Conservation (phyloP, 1,140 invertebrate genomes). For the Cydia fagiglandana region DNA sequence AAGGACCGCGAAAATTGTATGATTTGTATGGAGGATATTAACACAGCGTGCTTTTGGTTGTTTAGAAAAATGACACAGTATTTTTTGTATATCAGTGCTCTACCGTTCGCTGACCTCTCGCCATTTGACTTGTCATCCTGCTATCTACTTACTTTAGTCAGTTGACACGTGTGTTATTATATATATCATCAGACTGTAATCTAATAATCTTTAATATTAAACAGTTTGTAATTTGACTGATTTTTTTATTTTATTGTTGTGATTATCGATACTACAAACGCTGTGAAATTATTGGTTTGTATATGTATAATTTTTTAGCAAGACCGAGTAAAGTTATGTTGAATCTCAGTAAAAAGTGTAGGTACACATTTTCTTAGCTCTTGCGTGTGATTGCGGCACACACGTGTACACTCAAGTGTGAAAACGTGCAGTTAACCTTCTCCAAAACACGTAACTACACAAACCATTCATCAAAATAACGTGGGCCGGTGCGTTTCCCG, state of each 20-base stretch:
- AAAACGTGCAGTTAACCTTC: slow-evolving; percentile 3
- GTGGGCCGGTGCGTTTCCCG: neutral
- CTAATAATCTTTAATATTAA: too few relatives aligned
- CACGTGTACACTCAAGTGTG: slow-evolving; percentile 5
- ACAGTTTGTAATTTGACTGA: too few relatives aligned
- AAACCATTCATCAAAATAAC: slow-evolving; percentile 2
- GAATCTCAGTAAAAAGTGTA: neutral
- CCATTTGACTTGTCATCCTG: neutral
- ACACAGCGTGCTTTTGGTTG: neutral
- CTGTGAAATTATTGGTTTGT: too few relatives aligned
- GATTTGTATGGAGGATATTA: neutral
- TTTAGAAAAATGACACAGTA: neutral
- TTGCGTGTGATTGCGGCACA: neutral
- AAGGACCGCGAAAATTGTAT: neutral
- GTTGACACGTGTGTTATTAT: neutral
- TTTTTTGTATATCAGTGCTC: neutral
- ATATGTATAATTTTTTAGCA: too few relatives aligned
- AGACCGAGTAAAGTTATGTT: neutral
- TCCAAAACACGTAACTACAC: neutral
- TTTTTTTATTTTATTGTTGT: too few relatives aligned
- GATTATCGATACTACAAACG: too few relatives aligned
- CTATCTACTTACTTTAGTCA: neutral
- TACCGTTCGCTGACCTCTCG: neutral
- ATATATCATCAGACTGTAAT: too few relatives aligned
- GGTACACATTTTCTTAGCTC: neutral